A percentile compares a stretch with the other conserved stretches of the same genome.
Conservation (phyloP, 2,797 vertebrate genomes). For the Hippocampus kuda region DNA sequence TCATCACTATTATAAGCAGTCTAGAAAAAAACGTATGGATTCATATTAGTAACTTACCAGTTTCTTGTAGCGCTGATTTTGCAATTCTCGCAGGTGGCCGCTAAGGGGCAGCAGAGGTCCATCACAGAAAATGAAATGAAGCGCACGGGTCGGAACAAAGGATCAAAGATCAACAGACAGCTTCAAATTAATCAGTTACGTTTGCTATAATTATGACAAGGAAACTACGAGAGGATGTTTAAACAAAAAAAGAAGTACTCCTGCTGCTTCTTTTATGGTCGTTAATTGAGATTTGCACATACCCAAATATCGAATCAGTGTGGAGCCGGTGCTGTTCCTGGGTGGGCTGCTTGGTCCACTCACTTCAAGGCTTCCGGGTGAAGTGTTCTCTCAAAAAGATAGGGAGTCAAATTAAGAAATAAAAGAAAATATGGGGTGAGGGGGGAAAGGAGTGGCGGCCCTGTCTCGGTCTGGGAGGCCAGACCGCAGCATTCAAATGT, state of each 20-base stretch:
- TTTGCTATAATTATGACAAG: not conserved
- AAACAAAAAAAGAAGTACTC: too few relatives aligned
- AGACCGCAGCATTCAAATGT: constrained; percentile 67
- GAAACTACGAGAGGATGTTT: not conserved
- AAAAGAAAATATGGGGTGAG: constrained; percentile 39
- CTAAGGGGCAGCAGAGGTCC: constrained; percentile 69
- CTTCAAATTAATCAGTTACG: not conserved
- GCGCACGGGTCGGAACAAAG: constrained; percentile 29
- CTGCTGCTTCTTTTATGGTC: not conserved
- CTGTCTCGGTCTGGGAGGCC: constrained; percentile 31
- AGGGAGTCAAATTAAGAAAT: constrained; percentile 30
- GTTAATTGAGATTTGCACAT: not conserved
- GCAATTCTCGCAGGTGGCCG: constrained; percentile 33
- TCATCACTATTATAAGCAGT: not conserved
- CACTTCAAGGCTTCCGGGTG: too few relatives aligned
- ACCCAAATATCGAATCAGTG: constrained; percentile 15
- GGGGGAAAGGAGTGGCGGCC: too few relatives aligned
- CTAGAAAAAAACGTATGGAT: not conserved
- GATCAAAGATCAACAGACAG: constrained; percentile 34
- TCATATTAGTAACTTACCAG: not conserved
- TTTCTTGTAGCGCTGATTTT: not conserved
- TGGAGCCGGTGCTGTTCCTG: constrained; percentile 33
- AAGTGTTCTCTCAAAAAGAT: constrained; percentile 27
- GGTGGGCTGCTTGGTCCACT: constrained; percentile 56
- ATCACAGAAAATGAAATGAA: constrained; percentile 21